Conservation (phyloP, 2,888 invertebrate species). For the Conomelus anceps region DNA sequence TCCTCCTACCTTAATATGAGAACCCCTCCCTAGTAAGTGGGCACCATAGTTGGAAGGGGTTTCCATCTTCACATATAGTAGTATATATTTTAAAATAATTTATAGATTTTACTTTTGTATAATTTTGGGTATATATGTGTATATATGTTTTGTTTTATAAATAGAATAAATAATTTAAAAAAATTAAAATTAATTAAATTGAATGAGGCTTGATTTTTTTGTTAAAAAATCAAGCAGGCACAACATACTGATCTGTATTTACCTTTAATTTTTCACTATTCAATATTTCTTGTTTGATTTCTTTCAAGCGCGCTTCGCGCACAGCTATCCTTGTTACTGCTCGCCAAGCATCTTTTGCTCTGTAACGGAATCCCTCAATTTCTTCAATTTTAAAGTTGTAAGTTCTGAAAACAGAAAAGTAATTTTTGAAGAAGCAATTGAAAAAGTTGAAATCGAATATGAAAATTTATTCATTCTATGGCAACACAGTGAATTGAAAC, state of each 20-base stretch:
- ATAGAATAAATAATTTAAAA: no score
- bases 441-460: background rate
- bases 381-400: constrained; percentile 93
- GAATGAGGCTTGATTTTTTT: no score
- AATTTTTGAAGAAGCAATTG: background rate
- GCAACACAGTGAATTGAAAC: background rate
- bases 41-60: no score
- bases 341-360: constrained; percentile 91
- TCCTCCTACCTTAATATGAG: no score
- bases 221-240: no score
- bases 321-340: constrained; percentile 91
- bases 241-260: constrained; percentile 24
- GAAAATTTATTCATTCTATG: background rate
- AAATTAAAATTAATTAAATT: no score
- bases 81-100: no score
- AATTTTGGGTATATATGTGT: no score
- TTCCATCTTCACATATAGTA: no score
- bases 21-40: no score
- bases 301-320: constrained; percentile 87
- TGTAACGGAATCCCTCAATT: constrained; percentile 91
- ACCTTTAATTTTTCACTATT: constrained; percentile 86
- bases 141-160: no score
- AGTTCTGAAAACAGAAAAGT: constrained; percentile 53
- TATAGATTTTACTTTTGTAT: no score
- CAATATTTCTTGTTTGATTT: constrained; percentile 89